These are phyloP conservation scores for Dasyurus viverrinus DNA, from an alignment of 2,113 vertebrate genomes.

Conservation along the genomic window DNA sequence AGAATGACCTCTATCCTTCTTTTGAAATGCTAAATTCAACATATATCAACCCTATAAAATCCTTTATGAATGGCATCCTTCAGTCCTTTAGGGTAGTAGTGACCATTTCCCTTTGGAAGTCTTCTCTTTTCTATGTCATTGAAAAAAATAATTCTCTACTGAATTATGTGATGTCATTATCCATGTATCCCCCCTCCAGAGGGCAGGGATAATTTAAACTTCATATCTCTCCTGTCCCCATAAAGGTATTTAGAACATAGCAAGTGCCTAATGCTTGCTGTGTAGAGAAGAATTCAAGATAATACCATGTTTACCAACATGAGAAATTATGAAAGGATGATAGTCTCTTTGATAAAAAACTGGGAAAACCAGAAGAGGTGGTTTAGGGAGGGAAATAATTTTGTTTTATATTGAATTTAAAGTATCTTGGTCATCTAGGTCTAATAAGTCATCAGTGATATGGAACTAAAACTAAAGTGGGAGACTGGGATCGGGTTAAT, in stretches of 20 bases:
- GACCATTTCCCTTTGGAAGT: background rate
- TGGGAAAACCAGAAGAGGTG: background rate
- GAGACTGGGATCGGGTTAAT: background rate
- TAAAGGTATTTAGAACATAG: background rate
- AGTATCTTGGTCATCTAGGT: background rate
- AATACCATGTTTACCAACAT: background rate
- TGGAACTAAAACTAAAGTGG: background rate
- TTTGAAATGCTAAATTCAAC: background rate
- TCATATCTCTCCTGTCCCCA: background rate
- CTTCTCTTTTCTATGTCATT: background rate
- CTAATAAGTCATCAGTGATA: background rate
- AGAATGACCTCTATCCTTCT: background rate
- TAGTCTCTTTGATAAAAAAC: background rate
- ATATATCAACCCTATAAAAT: background rate
- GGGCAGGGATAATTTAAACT: background rate
- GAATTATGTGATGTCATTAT: background rate
- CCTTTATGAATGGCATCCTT: background rate
- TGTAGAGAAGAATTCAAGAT: background rate
- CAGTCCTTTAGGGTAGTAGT: background rate
- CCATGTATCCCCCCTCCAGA: background rate
- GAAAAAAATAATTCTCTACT: background rate
- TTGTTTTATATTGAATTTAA: background rate
- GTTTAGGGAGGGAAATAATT: background rate
- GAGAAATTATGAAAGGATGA: background rate
- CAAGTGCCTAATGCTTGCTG: background rate